These are phyloP conservation scores for Cryptoprocta ferox DNA, from an alignment of 2,797 vertebrate genomes.

Conservation along the genomic window DNA sequence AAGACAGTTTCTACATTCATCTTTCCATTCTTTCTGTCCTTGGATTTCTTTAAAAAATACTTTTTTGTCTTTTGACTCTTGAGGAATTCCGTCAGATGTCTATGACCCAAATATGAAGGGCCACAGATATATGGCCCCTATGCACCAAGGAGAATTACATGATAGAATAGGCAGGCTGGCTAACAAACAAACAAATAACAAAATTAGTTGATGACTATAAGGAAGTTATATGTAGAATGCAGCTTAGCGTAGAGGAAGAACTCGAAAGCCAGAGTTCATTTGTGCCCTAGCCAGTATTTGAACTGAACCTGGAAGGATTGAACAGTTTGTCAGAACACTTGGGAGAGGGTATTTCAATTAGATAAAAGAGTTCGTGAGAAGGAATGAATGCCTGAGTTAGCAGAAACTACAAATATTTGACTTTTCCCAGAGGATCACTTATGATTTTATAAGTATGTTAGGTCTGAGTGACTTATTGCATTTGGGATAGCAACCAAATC, in stretches of 20 bases:
- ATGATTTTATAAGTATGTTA: slow-evolving; percentile 52
- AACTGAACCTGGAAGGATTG: not conserved
- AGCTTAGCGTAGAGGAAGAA: not conserved
- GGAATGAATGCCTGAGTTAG: not conserved
- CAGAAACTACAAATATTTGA: slow-evolving; percentile 54
- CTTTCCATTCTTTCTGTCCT: not conserved
- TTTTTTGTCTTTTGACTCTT: not conserved
- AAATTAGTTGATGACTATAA: not conserved
- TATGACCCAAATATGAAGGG: not conserved
- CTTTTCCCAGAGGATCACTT: slow-evolving; percentile 36
- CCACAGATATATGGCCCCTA: not conserved
- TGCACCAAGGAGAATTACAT: not conserved
- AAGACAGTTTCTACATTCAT: not conserved
- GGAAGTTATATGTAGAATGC: not conserved
- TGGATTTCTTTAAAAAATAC: not conserved
- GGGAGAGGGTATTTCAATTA: not conserved
- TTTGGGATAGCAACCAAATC: slow-evolving; percentile 43
- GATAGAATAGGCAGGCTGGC: not conserved
- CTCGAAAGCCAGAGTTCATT: not conserved
- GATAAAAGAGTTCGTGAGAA: slow-evolving; percentile 16
- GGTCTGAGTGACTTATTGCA: slow-evolving; percentile 20
- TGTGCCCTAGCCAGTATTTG: not conserved
- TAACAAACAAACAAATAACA: not conserved
- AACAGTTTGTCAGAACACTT: not conserved
- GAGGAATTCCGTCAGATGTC: not conserved